phyloP scores from a whole-genome alignment of 2,113 vertebrate species.

The Myxocyprinus asiaticus region DNA sequence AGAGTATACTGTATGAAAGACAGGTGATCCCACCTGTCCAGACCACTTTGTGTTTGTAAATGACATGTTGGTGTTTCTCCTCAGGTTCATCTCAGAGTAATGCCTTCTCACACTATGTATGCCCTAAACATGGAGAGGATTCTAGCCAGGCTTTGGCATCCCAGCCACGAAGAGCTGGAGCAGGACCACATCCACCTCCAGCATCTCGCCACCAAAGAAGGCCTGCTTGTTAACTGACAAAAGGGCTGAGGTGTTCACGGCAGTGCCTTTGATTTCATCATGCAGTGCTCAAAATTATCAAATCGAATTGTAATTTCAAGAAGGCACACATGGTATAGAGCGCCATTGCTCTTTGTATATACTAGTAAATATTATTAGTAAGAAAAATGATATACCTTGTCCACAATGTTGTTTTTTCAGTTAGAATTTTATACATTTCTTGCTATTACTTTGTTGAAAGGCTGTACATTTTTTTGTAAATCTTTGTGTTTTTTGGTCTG shows the following conservation, averaged over 20 bases:
- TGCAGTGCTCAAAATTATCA: background rate
- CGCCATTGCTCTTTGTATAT: background rate
- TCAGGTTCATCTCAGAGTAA: slow-evolving; percentile 89
- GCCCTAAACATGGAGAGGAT: slow-evolving; percentile 94
- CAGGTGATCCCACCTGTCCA: background rate
- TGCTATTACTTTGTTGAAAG: background rate
- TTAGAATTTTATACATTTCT: background rate
- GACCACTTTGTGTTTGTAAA: background rate
- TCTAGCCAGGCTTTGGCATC: slow-evolving; percentile 93
- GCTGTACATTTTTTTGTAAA: background rate
- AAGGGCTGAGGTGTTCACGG: too few relatives aligned
- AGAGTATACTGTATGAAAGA: too few relatives aligned
- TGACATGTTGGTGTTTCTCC: background rate
- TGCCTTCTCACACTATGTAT: slow-evolving; percentile 94
- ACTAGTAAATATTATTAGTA: background rate
- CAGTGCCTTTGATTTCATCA: background rate
- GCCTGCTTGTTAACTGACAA: slow-evolving; percentile 81
- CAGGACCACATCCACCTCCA: slow-evolving; percentile 90
- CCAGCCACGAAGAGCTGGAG: slow-evolving; percentile 90
- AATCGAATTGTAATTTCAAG: background rate
- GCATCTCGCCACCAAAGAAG: slow-evolving; percentile 81
- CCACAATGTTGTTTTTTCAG: background rate
- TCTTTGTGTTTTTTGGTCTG: background rate
- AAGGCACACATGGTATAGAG: background rate
- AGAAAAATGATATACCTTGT: background rate